These are phyloP conservation scores for Lasioglossum oenotherae DNA, from an alignment of 2,888 invertebrate species.

Conservation along the genomic window DNA sequence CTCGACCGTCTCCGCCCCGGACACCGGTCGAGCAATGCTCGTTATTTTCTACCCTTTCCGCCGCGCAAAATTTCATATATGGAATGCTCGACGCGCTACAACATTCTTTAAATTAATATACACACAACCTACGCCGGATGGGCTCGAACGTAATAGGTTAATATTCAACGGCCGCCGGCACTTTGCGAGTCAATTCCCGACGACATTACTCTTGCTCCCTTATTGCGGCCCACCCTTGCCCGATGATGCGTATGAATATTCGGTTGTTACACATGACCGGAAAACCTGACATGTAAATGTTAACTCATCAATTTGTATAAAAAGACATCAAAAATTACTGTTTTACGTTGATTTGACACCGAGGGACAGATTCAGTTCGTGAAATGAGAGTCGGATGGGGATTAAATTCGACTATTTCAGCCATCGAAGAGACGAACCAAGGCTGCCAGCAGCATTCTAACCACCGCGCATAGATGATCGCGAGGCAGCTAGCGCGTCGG, in stretches of 20 bases:
- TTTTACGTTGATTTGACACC: no score
- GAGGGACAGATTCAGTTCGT: no score
- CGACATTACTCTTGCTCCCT: not conserved
- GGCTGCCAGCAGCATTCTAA: not conserved
- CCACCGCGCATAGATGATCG: slow-evolving; percentile 40
- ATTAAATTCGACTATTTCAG: no score
- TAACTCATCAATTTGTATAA: no score
- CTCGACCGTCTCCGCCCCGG: slow-evolving; percentile 70
- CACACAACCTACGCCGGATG: slow-evolving; percentile 26
- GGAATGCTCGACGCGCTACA: slow-evolving; percentile 32
- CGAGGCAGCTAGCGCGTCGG: slow-evolving; percentile 32
- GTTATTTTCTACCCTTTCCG: slow-evolving; percentile 73
- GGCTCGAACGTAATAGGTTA: slow-evolving; percentile 28
- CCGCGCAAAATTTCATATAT: slow-evolving; percentile 74
- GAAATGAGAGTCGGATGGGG: no score
- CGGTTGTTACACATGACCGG: not conserved
- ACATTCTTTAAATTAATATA: slow-evolving; percentile 56
- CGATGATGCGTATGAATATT: not conserved
- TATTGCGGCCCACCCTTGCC: not conserved
- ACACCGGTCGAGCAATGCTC: slow-evolving; percentile 65
- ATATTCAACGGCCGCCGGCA: slow-evolving; percentile 24
- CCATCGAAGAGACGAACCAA: not conserved
- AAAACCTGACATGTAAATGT: no score
- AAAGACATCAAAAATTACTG: no score
- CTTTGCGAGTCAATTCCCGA: slow-evolving; percentile 25